These are phyloP conservation scores for Crax fasciolata DNA, from an alignment of 2,797 vertebrate species.

Conservation along the genomic window DNA sequence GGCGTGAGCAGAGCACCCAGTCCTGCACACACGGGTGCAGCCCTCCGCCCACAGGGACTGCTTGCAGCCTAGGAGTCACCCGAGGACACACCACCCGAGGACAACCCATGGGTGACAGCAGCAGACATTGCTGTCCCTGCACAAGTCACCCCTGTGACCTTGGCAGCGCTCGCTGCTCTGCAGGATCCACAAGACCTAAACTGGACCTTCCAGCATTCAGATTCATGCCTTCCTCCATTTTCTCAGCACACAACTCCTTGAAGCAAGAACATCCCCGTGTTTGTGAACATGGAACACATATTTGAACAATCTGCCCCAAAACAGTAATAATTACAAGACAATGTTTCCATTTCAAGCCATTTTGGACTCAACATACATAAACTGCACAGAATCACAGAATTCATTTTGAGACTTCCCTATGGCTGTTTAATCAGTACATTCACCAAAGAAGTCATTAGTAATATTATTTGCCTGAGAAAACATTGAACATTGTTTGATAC, in stretches of 20 bases:
- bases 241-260: background rate
- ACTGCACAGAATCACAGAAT: background rate
- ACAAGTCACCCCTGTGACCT: background rate
- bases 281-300: fast-evolving
- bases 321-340: constrained; percentile 26
- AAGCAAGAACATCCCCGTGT: background rate
- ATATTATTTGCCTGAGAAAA: constrained; percentile 42
- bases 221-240: background rate
- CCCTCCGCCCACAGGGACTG: background rate
- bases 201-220: background rate
- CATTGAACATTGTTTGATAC: background rate
- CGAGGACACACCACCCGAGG: background rate
- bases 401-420: constrained; percentile 41
- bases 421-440: constrained; percentile 62
- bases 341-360: constrained; percentile 52
- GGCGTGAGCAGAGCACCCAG: fast-evolving
- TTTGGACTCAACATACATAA: constrained; percentile 41
- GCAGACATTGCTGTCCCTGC: background rate
- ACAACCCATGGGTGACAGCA: background rate
- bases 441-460: constrained; percentile 56
- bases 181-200: background rate
- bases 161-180: background rate
- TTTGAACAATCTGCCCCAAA: constrained; percentile 33
- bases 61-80: background rate
- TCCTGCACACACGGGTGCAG: background rate